Evolutionary conservation across 2,888 invertebrate genomes (phyloP).

Genomic region (Chloromyia formosa): DNA sequence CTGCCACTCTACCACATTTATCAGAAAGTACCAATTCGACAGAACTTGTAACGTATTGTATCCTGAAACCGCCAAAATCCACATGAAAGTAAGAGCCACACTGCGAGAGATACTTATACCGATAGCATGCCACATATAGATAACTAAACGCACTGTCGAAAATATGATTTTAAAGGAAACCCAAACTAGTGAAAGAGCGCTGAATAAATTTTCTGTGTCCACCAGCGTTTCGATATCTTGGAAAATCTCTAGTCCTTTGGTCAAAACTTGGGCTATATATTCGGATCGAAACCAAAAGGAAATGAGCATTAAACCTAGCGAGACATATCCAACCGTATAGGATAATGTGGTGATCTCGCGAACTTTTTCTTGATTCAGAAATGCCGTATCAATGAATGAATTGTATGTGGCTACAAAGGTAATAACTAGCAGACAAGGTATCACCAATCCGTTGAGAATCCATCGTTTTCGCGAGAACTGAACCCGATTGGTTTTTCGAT

Average conservation of each 20-base stretch:
- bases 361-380: constrained; percentile 5
- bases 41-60: not conserved
- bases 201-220: not conserved
- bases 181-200: not conserved
- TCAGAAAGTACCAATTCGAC: not conserved
- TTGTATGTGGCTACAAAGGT: not conserved
- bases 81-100: not conserved
- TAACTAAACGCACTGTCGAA: not conserved
- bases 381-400: not conserved
- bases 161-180: not conserved
- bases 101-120: not conserved
- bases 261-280: not conserved
- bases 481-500: not conserved
- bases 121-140: constrained; percentile 3
- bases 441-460: not conserved
- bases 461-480: not conserved
- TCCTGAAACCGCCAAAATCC: not conserved
- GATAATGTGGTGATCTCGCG: not conserved
- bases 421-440: not conserved
- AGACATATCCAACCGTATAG: not conserved
- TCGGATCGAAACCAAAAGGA: not conserved
- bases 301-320: not conserved
- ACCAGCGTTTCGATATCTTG: not conserved
- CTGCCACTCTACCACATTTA: not conserved
- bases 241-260: not conserved